Conservation (phyloP, 2,888 invertebrate species). For the Hermaeophaga mercurialis region DNA sequence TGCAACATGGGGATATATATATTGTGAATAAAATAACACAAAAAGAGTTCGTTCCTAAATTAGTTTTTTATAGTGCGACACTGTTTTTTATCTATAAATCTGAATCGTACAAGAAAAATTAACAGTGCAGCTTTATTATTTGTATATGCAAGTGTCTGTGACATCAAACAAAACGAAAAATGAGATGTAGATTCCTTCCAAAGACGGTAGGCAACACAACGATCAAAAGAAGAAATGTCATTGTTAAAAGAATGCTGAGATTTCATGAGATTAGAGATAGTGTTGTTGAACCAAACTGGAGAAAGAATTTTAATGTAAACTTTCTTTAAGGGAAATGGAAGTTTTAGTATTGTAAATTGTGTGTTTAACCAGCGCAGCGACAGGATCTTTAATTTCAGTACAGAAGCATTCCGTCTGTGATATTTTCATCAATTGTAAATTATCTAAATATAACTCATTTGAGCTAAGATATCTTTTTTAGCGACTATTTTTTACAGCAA, state of each 20-base stretch:
- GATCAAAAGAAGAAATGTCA: constrained; percentile 33
- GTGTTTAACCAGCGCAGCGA: too few species aligned
- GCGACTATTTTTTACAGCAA: too few species aligned
- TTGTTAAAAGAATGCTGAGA: constrained; percentile 31
- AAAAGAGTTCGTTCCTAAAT: too few species aligned
- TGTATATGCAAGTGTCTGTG: background rate
- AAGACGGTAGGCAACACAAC: constrained; percentile 25
- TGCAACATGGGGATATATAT: too few species aligned
- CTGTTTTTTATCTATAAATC: constrained; percentile 16
- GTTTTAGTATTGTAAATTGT: constrained; percentile 5
- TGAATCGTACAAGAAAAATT: constrained; percentile 20
- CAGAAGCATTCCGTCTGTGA: too few species aligned
- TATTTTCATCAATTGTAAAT: too few species aligned
- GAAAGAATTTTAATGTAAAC: constrained; percentile 18
- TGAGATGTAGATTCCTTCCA: background rate
- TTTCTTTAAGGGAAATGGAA: constrained; percentile 8
- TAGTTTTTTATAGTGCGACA: background rate
- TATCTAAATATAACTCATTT: too few species aligned
- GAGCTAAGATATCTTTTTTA: too few species aligned
- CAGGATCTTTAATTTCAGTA: too few species aligned
- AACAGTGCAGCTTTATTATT: constrained; percentile 6
- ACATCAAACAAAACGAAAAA: constrained; percentile 15
- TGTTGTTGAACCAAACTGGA: constrained; percentile 11
- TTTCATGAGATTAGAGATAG: constrained; percentile 32
- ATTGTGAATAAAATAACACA: too few species aligned